These are phyloP conservation scores for Phalacrocorax brasilianus DNA, from an alignment of 2,113 vertebrate genomes.

Conservation along the genomic window DNA sequence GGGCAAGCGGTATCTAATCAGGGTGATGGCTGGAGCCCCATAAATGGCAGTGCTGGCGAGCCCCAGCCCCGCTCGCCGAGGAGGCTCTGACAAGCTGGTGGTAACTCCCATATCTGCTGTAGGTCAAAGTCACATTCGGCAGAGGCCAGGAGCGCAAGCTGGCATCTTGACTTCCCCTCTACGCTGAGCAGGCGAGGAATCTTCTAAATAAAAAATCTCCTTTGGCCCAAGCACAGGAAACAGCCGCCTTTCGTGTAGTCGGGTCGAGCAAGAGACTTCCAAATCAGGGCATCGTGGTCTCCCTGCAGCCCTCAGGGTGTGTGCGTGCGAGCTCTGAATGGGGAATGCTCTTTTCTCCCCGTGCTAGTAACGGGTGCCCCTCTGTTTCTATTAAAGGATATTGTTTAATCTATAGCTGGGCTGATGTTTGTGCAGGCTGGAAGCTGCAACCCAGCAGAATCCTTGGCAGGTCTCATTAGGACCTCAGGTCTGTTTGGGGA, in stretches of 20 bases:
- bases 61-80: rapidly evolving
- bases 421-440: not conserved
- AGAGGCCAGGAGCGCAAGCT: not conserved
- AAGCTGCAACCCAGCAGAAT: not conserved
- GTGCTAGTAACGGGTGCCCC: rapidly evolving
- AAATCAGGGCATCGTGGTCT: constrained; percentile 16
- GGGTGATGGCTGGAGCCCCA: not conserved
- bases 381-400: constrained; percentile 37
- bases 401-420: not conserved
- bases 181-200: not conserved
- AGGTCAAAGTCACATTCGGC: not conserved
- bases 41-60: not conserved
- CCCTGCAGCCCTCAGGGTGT: rapidly evolving
- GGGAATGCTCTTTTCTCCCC: not conserved
- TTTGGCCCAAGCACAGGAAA: not conserved
- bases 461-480: not conserved
- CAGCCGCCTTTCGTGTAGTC: not conserved
- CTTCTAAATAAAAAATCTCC: not conserved
- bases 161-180: not conserved
- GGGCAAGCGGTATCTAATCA: not conserved
- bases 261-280: constrained; percentile 4
- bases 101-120: not conserved
- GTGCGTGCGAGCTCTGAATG: not conserved
- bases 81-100: not conserved
- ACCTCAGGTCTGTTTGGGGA: not conserved